Evolutionary conservation across 2,113 vertebrate species (phyloP).

Genomic region (Scopus umbretta): DNA sequence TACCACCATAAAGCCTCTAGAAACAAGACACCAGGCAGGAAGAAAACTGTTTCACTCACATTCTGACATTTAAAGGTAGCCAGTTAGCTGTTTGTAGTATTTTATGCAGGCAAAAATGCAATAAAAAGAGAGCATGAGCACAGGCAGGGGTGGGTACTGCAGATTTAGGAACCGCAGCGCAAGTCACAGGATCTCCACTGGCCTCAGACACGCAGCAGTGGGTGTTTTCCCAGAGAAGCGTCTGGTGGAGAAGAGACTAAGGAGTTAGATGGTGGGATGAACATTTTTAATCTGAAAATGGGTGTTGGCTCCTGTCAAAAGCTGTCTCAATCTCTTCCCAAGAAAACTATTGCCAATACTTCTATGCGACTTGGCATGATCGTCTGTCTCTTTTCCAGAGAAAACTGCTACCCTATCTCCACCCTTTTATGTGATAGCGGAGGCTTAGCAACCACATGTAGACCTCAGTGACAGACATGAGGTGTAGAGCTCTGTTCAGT

Average conservation of each 20-base stretch:
- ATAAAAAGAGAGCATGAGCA: neutral
- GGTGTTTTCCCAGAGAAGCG: slow-evolving; percentile 12
- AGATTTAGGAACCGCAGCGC: neutral
- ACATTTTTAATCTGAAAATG: neutral
- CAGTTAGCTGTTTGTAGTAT: neutral
- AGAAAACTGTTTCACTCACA: neutral
- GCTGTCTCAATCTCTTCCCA: slow-evolving; percentile 2
- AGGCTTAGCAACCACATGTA: neutral
- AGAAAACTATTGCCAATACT: slow-evolving; percentile 21
- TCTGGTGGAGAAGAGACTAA: neutral
- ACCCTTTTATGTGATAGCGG: slow-evolving; percentile 22
- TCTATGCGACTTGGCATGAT: neutral
- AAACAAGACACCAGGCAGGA: neutral
- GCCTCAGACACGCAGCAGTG: neutral
- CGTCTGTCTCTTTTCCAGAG: slow-evolving; percentile 23
- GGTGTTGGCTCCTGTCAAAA: slow-evolving; percentile 37
- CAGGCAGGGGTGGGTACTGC: neutral
- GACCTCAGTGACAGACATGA: neutral
- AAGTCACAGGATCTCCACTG: neutral
- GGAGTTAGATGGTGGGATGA: neutral
- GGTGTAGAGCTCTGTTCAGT: neutral
- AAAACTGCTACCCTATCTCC: slow-evolving; percentile 42
- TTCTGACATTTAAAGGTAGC: rapidly evolving
- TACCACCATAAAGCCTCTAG: neutral
- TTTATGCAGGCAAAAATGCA: neutral